These are phyloP conservation scores for Zaprionus davidi DNA, from an alignment of 1,140 invertebrate genomes.

Conservation along the genomic window DNA sequence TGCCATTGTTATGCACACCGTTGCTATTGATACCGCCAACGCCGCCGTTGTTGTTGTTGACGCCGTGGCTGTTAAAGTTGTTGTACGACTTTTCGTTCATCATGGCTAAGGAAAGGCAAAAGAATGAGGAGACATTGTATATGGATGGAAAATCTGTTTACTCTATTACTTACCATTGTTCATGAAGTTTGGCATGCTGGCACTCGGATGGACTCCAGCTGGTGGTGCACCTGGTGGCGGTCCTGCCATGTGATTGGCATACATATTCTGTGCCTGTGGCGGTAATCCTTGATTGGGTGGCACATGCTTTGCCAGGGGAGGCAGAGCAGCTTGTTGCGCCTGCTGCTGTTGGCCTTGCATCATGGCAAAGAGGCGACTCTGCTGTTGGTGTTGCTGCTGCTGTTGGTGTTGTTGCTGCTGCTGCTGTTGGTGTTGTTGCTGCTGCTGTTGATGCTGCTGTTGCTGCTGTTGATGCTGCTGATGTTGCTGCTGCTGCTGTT, in stretches of 20 bases:
- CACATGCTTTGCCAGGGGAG: conserved; percentile 26
- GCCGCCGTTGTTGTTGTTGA: conserved; percentile 57
- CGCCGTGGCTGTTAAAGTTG: conserved; percentile 60
- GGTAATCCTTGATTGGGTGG: conserved; percentile 29
- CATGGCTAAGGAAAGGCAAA: conserved; percentile 33
- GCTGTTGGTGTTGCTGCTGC: conserved; percentile 51
- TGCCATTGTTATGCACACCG: conserved; percentile 62
- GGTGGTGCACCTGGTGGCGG: conserved; percentile 34
- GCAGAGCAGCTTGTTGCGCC: conserved; percentile 33
- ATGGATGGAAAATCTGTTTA: neutral
- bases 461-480: conserved; percentile 43
- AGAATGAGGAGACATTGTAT: neutral
- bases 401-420: conserved; percentile 55
- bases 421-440: conserved; percentile 54
- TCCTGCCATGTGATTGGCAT: conserved; percentile 56
- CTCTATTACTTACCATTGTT: conserved; percentile 59
- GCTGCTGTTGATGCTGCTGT: conserved; percentile 50
- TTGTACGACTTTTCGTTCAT: conserved; percentile 64
- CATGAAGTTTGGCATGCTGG: conserved; percentile 56
- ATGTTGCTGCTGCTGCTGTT: conserved; percentile 40
- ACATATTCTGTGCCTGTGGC: conserved; percentile 45
- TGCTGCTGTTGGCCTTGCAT: conserved; percentile 67
- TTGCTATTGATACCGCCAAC: conserved; percentile 32
- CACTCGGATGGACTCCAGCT: conserved; percentile 39
- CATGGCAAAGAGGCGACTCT: conserved; percentile 70